These are phyloP conservation scores for Neosilurus hyrtlii DNA, from an alignment of 2,797 vertebrate genomes.

Conservation along the genomic window DNA sequence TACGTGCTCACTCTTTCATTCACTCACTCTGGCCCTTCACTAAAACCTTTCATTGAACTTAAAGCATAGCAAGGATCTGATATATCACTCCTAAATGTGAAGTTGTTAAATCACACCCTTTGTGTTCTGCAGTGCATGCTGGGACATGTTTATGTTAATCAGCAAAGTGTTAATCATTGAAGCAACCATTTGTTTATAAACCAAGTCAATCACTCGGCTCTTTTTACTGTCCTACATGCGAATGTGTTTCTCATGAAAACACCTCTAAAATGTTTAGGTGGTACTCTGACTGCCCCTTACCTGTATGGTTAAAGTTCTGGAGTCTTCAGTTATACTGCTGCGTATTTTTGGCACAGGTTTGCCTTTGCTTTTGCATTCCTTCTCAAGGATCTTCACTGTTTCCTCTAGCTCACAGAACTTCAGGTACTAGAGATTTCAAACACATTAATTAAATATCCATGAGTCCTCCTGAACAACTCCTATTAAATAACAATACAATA, in stretches of 20 bases:
- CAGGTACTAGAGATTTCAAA: conserved; percentile 77
- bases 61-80: not conserved
- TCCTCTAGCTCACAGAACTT: conserved; percentile 89
- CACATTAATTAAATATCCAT: not conserved
- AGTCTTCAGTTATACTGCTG: conserved; percentile 67
- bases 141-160: not conserved
- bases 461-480: too few species aligned
- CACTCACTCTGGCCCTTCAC: not conserved
- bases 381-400: conserved; percentile 81
- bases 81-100: not conserved
- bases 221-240: not conserved
- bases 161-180: not conserved
- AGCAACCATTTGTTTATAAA: not conserved
- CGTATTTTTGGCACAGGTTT: conserved; percentile 77
- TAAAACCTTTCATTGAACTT: not conserved
- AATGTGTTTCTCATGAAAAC: not conserved
- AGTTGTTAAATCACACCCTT: not conserved
- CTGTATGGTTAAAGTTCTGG: conserved; percentile 75
- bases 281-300: conserved; percentile 65
- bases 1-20: not conserved
- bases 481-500: not conserved
- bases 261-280: not conserved
- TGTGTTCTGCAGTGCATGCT: not conserved
- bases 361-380: conserved; percentile 89
- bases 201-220: not conserved